Evolutionary conservation across 2,888 invertebrate genomes (phyloP).

Genomic region (Proisotoma minuta): DNA sequence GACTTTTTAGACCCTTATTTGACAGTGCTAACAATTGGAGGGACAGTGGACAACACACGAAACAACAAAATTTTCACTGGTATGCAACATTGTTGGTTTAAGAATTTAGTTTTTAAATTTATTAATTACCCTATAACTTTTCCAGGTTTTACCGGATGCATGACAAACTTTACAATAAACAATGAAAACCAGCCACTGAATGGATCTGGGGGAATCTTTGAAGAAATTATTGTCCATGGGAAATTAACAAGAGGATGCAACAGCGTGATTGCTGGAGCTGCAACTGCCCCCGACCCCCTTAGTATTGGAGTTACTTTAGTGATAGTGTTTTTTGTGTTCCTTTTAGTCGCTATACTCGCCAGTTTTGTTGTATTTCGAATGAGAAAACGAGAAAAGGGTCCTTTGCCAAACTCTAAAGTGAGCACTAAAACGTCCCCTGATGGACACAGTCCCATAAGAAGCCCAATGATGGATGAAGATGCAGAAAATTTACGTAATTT

Average conservation of each 20-base stretch:
- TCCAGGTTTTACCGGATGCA: conserved; percentile 76
- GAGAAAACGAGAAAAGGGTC: conserved; percentile 75
- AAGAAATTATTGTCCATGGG: conserved; percentile 65
- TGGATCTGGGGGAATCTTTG: conserved; percentile 77
- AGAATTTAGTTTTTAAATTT: not conserved
- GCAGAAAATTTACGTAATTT: conserved; percentile 44
- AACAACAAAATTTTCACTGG: conserved; percentile 42
- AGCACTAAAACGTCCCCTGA: conserved; percentile 41
- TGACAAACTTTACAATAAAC: conserved; percentile 83
- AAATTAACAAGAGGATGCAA: conserved; percentile 68
- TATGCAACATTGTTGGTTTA: conserved; percentile 11
- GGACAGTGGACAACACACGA: conserved; percentile 53
- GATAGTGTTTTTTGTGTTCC: conserved; percentile 85
- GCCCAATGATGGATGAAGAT: conserved; percentile 67
- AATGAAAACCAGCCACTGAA: conserved; percentile 84
- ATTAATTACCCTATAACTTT: conserved; percentile 17
- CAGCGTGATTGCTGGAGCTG: conserved; percentile 67
- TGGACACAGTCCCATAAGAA: conserved; percentile 68
- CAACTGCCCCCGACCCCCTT: conserved; percentile 76
- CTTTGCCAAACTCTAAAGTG: conserved; percentile 54
- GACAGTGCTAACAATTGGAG: conserved; percentile 73
- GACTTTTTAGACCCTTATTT: conserved; percentile 89
- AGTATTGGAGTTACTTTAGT: conserved; percentile 90
- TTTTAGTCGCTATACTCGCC: conserved; percentile 80
- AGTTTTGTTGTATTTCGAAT: conserved; percentile 89